Conservation (phyloP, 1,140 invertebrate genomes). For the Drosophila mayri region DNA sequence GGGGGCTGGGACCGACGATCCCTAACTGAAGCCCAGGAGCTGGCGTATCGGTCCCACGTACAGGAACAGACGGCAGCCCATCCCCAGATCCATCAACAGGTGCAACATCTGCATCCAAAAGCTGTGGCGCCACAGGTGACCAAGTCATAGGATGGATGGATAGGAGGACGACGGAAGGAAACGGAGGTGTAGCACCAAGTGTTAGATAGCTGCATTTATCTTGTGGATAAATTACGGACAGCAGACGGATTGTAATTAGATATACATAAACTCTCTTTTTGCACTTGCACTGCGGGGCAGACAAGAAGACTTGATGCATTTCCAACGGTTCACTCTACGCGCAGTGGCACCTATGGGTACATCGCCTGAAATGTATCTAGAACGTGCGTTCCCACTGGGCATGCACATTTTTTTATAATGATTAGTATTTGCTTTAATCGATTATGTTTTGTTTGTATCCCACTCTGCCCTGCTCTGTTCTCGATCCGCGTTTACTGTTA, state of each 20-base stretch:
- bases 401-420: conserved; percentile 58
- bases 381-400: conserved; percentile 65
- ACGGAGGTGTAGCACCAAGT: conserved; percentile 42
- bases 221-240: conserved; percentile 70
- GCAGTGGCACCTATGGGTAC: conserved; percentile 74
- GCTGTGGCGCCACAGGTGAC: conserved; percentile 39
- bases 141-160: conserved; percentile 59
- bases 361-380: conserved; percentile 70
- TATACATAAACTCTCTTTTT: conserved; percentile 53
- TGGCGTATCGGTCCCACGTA: conserved; percentile 89
- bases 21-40: conserved; percentile 86
- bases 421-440: conserved; percentile 77
- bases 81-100: conserved; percentile 39
- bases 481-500: conserved; percentile 51
- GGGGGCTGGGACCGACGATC: conserved; percentile 86
- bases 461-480: conserved; percentile 37
- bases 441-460: conserved; percentile 58
- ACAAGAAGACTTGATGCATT: conserved; percentile 60
- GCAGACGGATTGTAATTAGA: conserved; percentile 74
- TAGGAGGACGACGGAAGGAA: background rate
- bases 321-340: conserved; percentile 69
- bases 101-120: conserved; percentile 52
- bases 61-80: conserved; percentile 46
- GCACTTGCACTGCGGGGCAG: conserved; percentile 50
- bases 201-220: conserved; percentile 71